Base-by-base conservation (phyloP, 1,140 invertebrate genomes). In the Harpegnathos saltator region DNA sequence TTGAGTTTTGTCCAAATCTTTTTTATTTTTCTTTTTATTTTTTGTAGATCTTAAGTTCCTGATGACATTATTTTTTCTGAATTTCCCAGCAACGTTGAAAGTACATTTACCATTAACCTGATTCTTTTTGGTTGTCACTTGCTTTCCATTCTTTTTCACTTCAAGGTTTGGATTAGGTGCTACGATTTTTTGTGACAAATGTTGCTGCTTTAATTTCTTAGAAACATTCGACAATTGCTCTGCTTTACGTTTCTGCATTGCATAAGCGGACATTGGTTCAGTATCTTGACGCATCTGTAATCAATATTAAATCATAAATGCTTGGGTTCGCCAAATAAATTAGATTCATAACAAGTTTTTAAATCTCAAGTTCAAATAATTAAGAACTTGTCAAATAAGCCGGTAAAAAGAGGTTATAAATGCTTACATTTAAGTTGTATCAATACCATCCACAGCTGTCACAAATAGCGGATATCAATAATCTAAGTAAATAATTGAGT, bases 181-280 rank as follows among this genome's bases (percentile, higher is more conserved):
- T 69, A 1, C 2, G n/a, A 0, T 81, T 29, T 44, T 22, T 22
- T 17, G 5, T 2, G 3, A 14, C 3, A 14, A 19, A 17, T 71
- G 50, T 15, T 66, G 88, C 11, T 59, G 81, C 19, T 83, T 88
- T 11, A 44, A 54, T 48, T 61, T 86, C 59, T 85, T 84, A n/a
- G 61, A 44, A 1, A 3, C 9, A 44, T 56, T 59, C 11, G 11
- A 5, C 0, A 59, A 19, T 24, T 50, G 62, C 68, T 85, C 61
- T 19, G 4, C 85, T 44, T 88, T 89, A 29, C 75, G 78, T 80
- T 89, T 89, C 73, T 90, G 61, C 19, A 83, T 9, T 11, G 88
- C 81, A 44, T 87, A 91, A 48, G 89, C 89, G 12, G 90, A 91
- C 17, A 82, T 0, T 17, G 62, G 48, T 4, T 85, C 61, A 22